Percentiles rank a stretch among this genome's conserved stretches.
Evolutionary conservation across 2,888 invertebrate genomes (phyloP).

Genomic region (Frankliniella fusca): DNA sequence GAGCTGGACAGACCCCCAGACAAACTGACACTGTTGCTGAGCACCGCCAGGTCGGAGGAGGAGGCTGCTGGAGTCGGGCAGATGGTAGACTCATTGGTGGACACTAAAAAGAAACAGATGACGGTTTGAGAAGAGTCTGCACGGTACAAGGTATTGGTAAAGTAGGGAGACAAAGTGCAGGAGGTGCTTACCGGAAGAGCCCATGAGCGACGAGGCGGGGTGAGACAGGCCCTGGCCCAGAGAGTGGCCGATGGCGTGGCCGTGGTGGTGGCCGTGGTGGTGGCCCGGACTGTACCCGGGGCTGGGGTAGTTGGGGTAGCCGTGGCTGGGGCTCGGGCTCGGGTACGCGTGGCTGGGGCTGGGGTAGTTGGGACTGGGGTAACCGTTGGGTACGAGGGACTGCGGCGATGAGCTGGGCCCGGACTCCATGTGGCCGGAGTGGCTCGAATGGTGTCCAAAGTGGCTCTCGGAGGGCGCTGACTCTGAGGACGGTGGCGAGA

Average conservation of each 20-base stretch:
- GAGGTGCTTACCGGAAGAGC: not conserved
- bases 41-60: constrained; percentile 1
- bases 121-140: not conserved
- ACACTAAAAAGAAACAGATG: not conserved
- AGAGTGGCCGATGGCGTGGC: not conserved
- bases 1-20: not conserved
- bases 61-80: not conserved
- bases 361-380: constrained; percentile 18
- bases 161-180: not conserved
- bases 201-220: not conserved
- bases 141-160: not conserved
- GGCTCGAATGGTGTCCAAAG: not conserved
- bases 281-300: not conserved
- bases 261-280: not conserved
- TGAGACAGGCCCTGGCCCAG: constrained; percentile 8
- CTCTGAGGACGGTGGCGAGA: constrained; percentile 29
- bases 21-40: not conserved
- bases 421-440: not conserved
- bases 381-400: not conserved
- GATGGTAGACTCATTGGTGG: not conserved
- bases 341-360: constrained; percentile 5
- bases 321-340: constrained; percentile 1
- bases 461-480: constrained; percentile 16
- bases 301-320: constrained; percentile 15
- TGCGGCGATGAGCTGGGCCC: constrained; percentile 2